Evolutionary conservation across 2,888 invertebrate species (phyloP), one percentile per base, ranked within the genome.

Genomic region (Tiliacea aurago): DNA sequence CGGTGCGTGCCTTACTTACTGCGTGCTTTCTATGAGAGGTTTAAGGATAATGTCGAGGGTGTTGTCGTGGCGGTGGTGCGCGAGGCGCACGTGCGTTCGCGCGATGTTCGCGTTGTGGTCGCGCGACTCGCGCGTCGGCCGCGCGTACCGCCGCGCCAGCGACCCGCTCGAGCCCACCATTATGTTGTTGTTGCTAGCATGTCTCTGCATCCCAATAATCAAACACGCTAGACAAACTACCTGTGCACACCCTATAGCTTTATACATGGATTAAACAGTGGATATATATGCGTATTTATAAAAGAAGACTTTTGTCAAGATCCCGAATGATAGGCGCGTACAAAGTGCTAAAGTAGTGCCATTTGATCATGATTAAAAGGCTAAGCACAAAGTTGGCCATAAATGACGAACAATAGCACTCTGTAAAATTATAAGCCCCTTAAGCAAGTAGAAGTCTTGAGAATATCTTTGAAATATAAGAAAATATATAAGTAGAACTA

Each of bases 141-240:
- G 93, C 90, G 91, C 93, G 93, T 94, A 93, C 86, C 95, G 93
- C 88, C 96, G 93, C 91, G 95, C 95, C 94, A 96, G 94, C 87
- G 95, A 95, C 58, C 95, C 95, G 94, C 94, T 94, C 92, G 95
- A 95, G 91, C 94, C 95, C 88, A 94, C 93, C 95, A 96, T 89
- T 93, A 96, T 95, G 96, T 96, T 96, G 96, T 96, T 96, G 96
- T 96, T 96, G 96, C 96, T 96, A 95, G 96, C 96, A 94, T 96
- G 96, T 95, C 96, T 96, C 96, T 96, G 96, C 92, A 93, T 93
- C 94, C 95, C 96, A 96, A 94, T 91, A 92, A 91, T 92, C 92
- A 95, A 88, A 92, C 90, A 93, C 90, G 90, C 94, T 88, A 89
- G 87, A 94, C 92, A 94, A 94, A 93, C 95, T 94, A 95, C 94